Evolutionary conservation across 2,888 invertebrate species (phyloP).

Genomic region (Tetrapedia diversipes): DNA sequence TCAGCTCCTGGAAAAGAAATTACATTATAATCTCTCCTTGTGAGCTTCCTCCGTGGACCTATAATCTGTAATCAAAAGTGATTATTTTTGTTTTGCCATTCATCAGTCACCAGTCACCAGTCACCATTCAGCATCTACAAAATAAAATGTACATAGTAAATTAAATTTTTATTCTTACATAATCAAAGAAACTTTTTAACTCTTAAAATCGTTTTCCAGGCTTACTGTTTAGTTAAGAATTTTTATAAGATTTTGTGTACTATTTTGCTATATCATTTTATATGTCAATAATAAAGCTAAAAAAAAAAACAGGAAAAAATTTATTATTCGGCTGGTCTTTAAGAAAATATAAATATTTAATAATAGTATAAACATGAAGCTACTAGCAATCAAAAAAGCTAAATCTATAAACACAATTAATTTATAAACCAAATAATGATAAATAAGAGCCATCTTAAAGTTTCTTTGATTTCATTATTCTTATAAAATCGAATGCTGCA

Average conservation of each 20-base stretch:
- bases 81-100: constrained; percentile 26
- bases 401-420: background rate
- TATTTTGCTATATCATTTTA: background rate
- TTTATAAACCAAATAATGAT: constrained; percentile 7
- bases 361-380: background rate
- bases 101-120: background rate
- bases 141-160: constrained; percentile 41
- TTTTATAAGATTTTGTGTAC: background rate
- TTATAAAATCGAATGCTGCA: background rate
- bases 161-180: constrained; percentile 7
- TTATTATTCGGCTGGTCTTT: background rate
- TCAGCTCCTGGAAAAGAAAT: constrained; percentile 49
- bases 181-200: constrained; percentile 58
- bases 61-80: constrained; percentile 47
- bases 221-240: background rate
- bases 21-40: constrained; percentile 31
- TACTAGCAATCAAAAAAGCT: background rate
- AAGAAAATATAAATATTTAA: background rate
- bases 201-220: constrained; percentile 1
- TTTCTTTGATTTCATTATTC: constrained; percentile 60
- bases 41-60: background rate
- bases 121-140: constrained; percentile 39
- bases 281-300: too few relatives aligned
- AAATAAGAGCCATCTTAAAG: constrained; percentile 25
- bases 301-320: too few relatives aligned